phyloP scores from a whole-genome alignment of 2,113 vertebrate genomes.

The Centropus unirufus region DNA sequence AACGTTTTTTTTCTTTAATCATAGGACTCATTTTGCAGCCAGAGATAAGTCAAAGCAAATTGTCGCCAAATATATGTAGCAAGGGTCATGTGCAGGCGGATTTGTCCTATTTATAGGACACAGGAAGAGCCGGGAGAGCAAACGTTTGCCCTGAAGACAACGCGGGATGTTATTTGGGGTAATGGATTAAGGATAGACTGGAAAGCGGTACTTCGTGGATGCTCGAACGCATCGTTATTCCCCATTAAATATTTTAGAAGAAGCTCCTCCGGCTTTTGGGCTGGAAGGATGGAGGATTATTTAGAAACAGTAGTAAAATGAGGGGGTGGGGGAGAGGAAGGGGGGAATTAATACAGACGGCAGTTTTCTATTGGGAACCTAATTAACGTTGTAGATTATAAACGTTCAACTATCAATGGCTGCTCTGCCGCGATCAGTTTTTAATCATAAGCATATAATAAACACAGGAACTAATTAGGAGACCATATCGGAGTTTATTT shows the following conservation, averaged over 20 bases:
- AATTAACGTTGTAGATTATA: background rate
- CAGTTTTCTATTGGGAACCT: background rate
- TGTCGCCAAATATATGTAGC: background rate
- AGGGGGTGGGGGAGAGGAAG: rapidly evolving
- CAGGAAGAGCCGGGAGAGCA: background rate
- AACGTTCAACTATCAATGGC: background rate
- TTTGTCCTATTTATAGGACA: conserved; percentile 25
- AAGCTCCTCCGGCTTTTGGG: background rate
- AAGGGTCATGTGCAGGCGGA: background rate
- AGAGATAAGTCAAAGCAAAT: background rate
- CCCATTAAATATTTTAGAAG: background rate
- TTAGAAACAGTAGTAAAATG: background rate
- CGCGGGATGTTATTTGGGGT: background rate
- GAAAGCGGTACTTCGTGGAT: background rate
- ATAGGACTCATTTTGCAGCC: background rate
- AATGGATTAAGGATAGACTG: background rate
- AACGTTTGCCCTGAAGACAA: background rate
- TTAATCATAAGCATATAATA: background rate
- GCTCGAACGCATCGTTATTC: background rate
- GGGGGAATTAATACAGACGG: background rate
- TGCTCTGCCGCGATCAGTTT: background rate
- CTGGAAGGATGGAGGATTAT: background rate
- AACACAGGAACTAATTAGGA: background rate
- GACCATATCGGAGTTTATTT: background rate
- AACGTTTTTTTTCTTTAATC: background rate